Evolutionary conservation across 1,140 invertebrate genomes (phyloP), one percentile per base, ranked within the genome.

Genomic region (Chymomyza costata): DNA sequence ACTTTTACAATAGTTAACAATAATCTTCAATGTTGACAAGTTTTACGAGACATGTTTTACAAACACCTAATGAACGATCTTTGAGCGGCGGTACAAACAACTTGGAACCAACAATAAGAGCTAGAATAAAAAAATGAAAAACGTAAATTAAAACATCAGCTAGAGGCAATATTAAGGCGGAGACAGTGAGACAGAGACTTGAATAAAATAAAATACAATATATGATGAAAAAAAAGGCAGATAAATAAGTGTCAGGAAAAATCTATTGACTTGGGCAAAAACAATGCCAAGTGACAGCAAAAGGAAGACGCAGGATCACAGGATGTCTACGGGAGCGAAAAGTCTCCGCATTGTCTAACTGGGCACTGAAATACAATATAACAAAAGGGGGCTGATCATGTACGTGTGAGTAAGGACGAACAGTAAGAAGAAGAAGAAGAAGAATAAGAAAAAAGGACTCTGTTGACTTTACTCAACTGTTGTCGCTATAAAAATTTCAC

Each of bases 361-460:
- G 55, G 55, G 50, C 53, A 45, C 52, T 44, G 47, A 21, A n/a
- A n/a, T n/a, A n/a, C n/a, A n/a, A n/a, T n/a, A n/a, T 50, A 67
- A 64, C 65, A 64, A 63, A 68, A 65, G 61, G 56, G 65, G 65
- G 65, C 65, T 68, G 65, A 68, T 68, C 65, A 47, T 68, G 65
- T 68, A 54, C 49, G 52, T 40, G 40, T 44, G 46, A 64, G 53
- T 46, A 39, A 41, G 39, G 17, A 31, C 43, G 39, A 50, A 35
- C 17, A 46, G 51, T n/a, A n/a, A n/a, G n/a, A n/a, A n/a, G n/a
- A n/a, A n/a, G n/a, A n/a, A n/a, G n/a, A n/a, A n/a, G n/a, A n/a
- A n/a, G n/a, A n/a, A n/a, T n/a, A n/a, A n/a, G n/a, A n/a, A n/a
- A n/a, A 48, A 56, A 61, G 46, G 53, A 56, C 53, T 50, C 49